Percentiles rank a stretch among this genome's conserved stretches.
These are phyloP conservation scores for Eugnorisma glareosa DNA, from an alignment of 2,888 invertebrate genomes.

Conservation along the genomic window DNA sequence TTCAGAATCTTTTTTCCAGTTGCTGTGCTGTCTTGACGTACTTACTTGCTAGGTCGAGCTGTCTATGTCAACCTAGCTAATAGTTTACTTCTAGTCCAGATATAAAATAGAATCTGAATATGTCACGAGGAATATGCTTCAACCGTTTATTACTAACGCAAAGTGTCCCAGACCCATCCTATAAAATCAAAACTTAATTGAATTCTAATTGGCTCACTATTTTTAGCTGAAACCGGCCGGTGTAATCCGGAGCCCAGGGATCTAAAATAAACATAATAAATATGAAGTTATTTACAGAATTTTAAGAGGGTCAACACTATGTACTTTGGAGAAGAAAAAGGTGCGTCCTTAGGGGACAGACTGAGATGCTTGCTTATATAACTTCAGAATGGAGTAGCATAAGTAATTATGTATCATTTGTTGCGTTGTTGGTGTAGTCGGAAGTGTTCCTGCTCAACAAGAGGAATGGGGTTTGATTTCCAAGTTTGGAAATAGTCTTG, in stretches of 20 bases:
- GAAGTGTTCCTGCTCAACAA: neutral
- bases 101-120: neutral
- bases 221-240: constrained; percentile 35
- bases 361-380: constrained; percentile 15
- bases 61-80: too few species aligned
- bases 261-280: constrained; percentile 29
- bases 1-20: too few species aligned
- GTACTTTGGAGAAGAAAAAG: constrained; percentile 9
- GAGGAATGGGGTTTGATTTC: neutral
- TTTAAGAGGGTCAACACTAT: constrained; percentile 30
- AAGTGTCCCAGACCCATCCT: neutral
- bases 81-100: neutral
- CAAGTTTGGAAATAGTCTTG: neutral
- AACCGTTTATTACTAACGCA: neutral
- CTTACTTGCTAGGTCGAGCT: too few species aligned
- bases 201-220: constrained; percentile 54
- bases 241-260: constrained; percentile 12
- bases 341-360: constrained; percentile 14
- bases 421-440: neutral
- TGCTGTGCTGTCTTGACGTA: too few species aligned
- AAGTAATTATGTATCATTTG: constrained; percentile 5
- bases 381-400: neutral
- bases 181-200: constrained; percentile 37
- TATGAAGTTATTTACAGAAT: constrained; percentile 37
- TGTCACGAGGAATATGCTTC: neutral